These are phyloP conservation scores for Chaenodraco wilsoni DNA, from an alignment of 2,797 vertebrate species.

Conservation along the genomic window DNA sequence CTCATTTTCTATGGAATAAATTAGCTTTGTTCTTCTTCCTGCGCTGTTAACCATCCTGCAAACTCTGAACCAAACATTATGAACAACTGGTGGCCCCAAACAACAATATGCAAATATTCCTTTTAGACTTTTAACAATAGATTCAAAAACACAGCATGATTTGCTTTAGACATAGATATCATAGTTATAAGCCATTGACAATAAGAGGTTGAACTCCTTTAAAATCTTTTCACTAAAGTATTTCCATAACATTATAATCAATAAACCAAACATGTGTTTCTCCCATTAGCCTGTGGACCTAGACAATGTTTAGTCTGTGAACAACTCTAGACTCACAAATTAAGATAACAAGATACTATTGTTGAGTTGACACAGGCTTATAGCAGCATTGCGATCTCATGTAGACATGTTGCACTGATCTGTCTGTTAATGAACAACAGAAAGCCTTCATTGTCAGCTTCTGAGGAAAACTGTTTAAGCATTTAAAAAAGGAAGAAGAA, in stretches of 20 bases:
- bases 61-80: background rate
- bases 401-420: background rate
- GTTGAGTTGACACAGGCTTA: background rate
- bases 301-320: background rate
- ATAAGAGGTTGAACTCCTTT: background rate
- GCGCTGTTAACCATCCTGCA: background rate
- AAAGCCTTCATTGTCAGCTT: background rate
- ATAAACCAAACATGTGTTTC: conserved; percentile 5
- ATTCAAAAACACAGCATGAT: conserved; percentile 10
- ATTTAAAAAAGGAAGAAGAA: background rate
- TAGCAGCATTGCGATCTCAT: conserved; percentile 2
- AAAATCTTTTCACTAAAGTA: background rate
- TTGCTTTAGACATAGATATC: background rate
- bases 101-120: background rate
- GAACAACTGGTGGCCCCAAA: background rate
- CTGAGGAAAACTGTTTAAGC: background rate
- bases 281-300: background rate
- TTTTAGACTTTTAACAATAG: background rate
- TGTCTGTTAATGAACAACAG: background rate
- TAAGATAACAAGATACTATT: conserved; percentile 6
- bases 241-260: background rate
- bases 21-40: background rate
- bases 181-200: background rate
- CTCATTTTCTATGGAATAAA: background rate
- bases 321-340: background rate